Evolutionary conservation across 2,797 vertebrate species (phyloP).

Genomic region (Semaprochilodus insignis): DNA sequence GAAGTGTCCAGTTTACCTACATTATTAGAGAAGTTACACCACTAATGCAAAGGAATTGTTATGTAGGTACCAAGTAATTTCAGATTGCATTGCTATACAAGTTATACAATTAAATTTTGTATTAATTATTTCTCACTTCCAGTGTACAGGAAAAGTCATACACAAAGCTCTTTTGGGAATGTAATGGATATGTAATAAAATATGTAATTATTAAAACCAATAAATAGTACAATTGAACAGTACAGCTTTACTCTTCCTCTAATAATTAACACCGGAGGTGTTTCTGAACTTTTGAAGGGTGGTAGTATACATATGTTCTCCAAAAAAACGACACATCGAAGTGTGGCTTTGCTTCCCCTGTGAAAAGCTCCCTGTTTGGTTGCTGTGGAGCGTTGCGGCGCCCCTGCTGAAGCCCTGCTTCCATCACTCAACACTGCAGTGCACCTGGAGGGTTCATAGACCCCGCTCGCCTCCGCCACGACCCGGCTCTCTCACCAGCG

Average conservation of each 20-base stretch:
- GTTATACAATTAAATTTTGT: too few species aligned
- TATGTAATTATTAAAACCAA: background rate
- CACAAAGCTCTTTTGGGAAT: too few species aligned
- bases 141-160: too few species aligned
- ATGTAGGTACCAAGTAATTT: too few species aligned
- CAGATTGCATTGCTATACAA: too few species aligned
- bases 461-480: conserved; percentile 65
- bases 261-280: background rate
- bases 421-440: conserved; percentile 56
- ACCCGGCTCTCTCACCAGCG: conserved; percentile 58
- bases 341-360: conserved; percentile 43
- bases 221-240: background rate
- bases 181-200: too few species aligned
- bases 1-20: too few species aligned
- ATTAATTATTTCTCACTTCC: too few species aligned
- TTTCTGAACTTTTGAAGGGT: background rate
- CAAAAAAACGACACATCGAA: conserved; percentile 64
- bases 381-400: conserved; percentile 48
- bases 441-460: conserved; percentile 73
- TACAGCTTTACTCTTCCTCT: background rate
- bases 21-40: too few species aligned
- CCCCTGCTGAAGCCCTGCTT: conserved; percentile 51
- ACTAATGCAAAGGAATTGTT: too few species aligned
- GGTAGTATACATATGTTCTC: conserved; percentile 43
- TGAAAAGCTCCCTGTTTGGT: conserved; percentile 56